Evolutionary conservation across 2,113 vertebrate genomes (phyloP), one percentile per base, ranked within the genome.

Genomic region (Chinchilla lanigera): DNA sequence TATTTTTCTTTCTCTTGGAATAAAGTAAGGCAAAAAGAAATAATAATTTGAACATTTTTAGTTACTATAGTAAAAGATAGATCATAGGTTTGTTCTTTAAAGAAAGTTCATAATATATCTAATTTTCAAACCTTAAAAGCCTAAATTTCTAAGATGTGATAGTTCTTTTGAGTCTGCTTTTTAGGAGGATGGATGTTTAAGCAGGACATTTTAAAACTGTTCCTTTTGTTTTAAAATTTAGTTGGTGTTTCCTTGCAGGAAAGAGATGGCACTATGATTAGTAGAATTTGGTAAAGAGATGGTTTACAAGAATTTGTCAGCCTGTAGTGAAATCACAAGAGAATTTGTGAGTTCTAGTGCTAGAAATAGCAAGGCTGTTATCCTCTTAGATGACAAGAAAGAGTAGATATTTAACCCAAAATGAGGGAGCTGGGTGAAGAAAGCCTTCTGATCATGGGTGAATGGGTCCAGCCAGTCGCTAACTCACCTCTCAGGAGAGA

Each of bases 1-100:
- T 80, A 6, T 33, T 97, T 95, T 96, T 73, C 61, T 92, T 96
- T 94, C 65, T 83, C 71, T 89, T 97, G 69, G 47, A 28, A 26
- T 94, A 90, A 96, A 69, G 5, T 94, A 44, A 56, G 67, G 38
- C 58, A 75, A 87, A 97, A 88, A 44, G 71, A 65, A 90, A 96
- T 89, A 63, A 33, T 78, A 87, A 60, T 93, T 95, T 71, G 54
- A 96, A 20, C 8, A 81, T 78, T 95, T 86, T 97, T 92, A 77
- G 19, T 93, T 95, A 93, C 16, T 94, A 58, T 33, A 84, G 60
- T 86, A 86, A 85, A 95, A 93, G 50, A 75, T 44, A 65, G 38
- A 85, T 56, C 52, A 60, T 41, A 69, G 33, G 7, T 77, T 86
- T 94, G 60, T 14, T 90, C 65, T 94, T 96, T 94, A 77, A 96